Evolutionary conservation across 1,140 invertebrate genomes (phyloP), one percentile per base, ranked within the genome.

Genomic region (Monochamus saltuarius): DNA sequence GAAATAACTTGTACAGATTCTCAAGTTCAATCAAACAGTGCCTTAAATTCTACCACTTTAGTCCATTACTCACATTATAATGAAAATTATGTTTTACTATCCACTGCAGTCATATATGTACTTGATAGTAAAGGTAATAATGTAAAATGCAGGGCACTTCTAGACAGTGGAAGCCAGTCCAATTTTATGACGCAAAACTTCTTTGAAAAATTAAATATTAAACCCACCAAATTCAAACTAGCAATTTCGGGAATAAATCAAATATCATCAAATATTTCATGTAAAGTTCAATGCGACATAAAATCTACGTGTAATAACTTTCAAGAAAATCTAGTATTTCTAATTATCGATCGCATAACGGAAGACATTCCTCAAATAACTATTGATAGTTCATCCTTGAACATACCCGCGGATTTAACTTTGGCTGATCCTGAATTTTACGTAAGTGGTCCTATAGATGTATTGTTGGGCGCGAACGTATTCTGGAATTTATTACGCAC

Each of bases 401-500:
- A 56, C 16, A 29, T 56, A 11, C 40, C 53, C 7, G 16, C 11
- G 17, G 36, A 57, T 57, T 3, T 49, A 49, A 35, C 11, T 36
- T 13, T 56, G 8, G 39, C 39, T 9, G 39, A 56, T 45, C 53
- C 39, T 9, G 19, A 56, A 8, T 56, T 45, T 45, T 22, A 56
- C 38, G 7, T n/a, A 14, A 13, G 19, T 29, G 6, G 22, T 29
- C 22, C 36, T 11, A 47, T 63, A 10, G 61, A 63, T 35, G 35
- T 63, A 19, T 47, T 63, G 13, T 13, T 63, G 6, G 63, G 63
- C 11, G 40, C 39, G 29, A 35, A 35, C 19, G 35, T 56, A 45
- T 65, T 65, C 43, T 65, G 43, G 29, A 45, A 61, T 34, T 9
- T 61, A 11, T 16, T 65, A 38, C 35, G 37, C 7, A 36, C 49